Evolutionary conservation across 2,888 invertebrate species (phyloP), one percentile per base, ranked within the genome.

Genomic region (Xylocampa areola): DNA sequence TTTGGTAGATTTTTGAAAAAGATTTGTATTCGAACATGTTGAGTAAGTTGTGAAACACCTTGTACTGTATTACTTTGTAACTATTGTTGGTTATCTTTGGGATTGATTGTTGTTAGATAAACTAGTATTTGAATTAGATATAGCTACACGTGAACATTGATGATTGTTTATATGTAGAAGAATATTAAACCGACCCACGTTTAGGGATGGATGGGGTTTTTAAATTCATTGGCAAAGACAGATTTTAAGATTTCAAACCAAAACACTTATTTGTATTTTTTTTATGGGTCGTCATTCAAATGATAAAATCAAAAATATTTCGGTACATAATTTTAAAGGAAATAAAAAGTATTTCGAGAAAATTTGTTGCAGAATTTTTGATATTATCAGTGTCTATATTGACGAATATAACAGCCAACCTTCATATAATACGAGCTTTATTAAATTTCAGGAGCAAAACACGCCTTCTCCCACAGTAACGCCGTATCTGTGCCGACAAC

Each of bases 401-500:
- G 8, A 2, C 4, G 2, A 13, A 7, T 13, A 21, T 4, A 37
- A 7, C 21, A 55, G 25, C 25, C 39, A 41, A 41, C 44, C 40
- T n/a, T 45, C 64, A 35, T 59, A 60, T 60, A 59, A 66, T 67
- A 43, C 21, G 29, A 37, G 13, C 6, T 47, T 50, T 53, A 33
- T 65, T 21, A 52, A n/a, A 66, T 86, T 91, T 11, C 87, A 93
- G 92, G 91, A 90, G 57, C 87, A 86, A 67, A 94, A 83, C 77
- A 90, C 96, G 49, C 96, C 97, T 11, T 97, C 97, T 4, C 97
- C 97, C 8, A 95, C 96, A 45, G 96, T 96, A 74, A 97, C 97
- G 14, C 97, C 97, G 29, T 97, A 97, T 85, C 90, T 97, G 86
- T 97, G 97, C 86, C 95, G 97, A 52, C 97, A 97, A 83, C 94